Conservation (phyloP, 2,797 vertebrate species). For the Sebastes matsubarae region DNA sequence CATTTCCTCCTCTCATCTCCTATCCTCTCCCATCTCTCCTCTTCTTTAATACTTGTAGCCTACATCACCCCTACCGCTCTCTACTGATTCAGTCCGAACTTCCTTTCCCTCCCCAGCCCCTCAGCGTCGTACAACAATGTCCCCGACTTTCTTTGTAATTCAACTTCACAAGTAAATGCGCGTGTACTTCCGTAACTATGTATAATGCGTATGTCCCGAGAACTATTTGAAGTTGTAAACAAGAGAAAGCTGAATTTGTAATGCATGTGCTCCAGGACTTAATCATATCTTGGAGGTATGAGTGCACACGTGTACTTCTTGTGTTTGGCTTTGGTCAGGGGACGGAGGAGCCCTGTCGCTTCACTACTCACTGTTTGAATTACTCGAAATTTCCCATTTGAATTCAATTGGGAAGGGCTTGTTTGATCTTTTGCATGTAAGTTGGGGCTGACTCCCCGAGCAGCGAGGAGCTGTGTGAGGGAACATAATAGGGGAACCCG, state of each 20-base stretch:
- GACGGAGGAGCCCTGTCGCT: conserved; percentile 71
- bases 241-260: conserved; percentile 72
- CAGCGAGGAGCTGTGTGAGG: conserved; percentile 69
- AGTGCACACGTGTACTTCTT: conserved; percentile 44
- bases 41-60: conserved; percentile 19
- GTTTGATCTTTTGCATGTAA: conserved; percentile 86
- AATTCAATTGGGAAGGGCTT: conserved; percentile 81
- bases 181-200: conserved; percentile 32
- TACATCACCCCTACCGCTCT: background rate
- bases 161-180: conserved; percentile 38
- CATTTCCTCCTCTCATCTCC: background rate
- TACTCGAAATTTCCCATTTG: conserved; percentile 82
- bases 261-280: conserved; percentile 72
- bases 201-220: conserved; percentile 53
- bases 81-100: conserved; percentile 1
- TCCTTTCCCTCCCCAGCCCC: conserved; percentile 25
- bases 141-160: conserved; percentile 62
- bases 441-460: conserved; percentile 76
- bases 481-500: conserved; percentile 80
- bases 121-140: conserved; percentile 44
- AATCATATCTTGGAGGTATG: conserved; percentile 76
- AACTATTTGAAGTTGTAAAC: conserved; percentile 77
- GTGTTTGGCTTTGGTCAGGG: conserved; percentile 76
- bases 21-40: background rate
- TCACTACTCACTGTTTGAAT: conserved; percentile 79